Evolutionary conservation across 2,797 vertebrate species (phyloP).

Genomic region (Acanthiza pusilla): DNA sequence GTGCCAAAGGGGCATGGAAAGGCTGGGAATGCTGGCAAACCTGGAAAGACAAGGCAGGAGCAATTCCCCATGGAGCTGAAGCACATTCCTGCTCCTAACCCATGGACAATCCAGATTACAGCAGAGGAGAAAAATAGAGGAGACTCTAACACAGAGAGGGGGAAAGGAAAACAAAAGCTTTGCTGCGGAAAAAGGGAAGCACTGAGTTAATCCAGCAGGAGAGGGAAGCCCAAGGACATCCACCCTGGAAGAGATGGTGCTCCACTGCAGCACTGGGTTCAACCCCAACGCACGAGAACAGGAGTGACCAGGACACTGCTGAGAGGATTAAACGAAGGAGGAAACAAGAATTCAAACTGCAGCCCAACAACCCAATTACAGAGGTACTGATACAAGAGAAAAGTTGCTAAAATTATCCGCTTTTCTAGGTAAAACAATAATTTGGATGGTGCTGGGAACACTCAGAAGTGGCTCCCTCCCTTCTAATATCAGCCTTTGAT

Average conservation of each 20-base stretch:
- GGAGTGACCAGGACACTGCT: neutral
- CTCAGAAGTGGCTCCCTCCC: neutral
- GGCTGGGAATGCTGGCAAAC: neutral
- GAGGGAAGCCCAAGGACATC: neutral
- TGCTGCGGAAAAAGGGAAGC: neutral
- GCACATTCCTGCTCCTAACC: neutral
- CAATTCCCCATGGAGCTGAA: neutral
- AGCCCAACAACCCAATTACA: neutral
- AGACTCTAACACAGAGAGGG: neutral
- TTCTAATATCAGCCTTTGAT: neutral
- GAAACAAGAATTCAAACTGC: neutral
- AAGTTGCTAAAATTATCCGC: neutral
- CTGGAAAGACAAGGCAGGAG: neutral
- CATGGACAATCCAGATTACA: neutral
- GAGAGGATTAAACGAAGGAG: neutral
- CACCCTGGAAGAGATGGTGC: neutral
- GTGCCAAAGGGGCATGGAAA: neutral
- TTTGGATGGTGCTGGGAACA: neutral
- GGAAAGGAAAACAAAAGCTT: neutral
- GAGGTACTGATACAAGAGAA: neutral
- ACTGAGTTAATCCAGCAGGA: neutral
- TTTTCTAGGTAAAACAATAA: neutral
- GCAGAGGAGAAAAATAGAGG: neutral
- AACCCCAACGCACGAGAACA: rapidly evolving
- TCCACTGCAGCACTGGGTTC: neutral